phyloP scores from a whole-genome alignment of 2,113 vertebrate species.

The Oryzias woworae region DNA sequence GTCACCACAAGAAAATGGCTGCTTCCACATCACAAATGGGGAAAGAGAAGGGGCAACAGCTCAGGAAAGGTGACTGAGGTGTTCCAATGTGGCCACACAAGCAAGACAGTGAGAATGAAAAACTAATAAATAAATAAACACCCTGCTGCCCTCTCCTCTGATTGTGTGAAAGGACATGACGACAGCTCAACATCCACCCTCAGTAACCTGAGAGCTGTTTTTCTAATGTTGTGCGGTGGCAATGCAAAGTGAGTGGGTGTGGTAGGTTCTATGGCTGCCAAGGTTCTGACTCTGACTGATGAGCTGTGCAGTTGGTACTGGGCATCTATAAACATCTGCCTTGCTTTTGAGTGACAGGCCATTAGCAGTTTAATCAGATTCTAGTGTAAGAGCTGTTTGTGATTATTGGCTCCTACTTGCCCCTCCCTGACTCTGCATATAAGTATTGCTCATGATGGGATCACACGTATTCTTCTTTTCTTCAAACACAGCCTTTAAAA shows the following conservation, averaged over 20 bases:
- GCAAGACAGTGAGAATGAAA: constrained; percentile 52
- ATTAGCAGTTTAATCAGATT: constrained; percentile 77
- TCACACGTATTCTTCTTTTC: constrained; percentile 48
- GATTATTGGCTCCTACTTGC: constrained; percentile 65
- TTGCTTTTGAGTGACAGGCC: constrained; percentile 70
- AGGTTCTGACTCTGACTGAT: constrained; percentile 73
- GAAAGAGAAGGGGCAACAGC: constrained; percentile 44
- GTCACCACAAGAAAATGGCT: constrained; percentile 83
- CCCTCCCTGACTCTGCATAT: constrained; percentile 52
- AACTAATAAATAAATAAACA: constrained; percentile 45
- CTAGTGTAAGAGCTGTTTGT: constrained; percentile 58
- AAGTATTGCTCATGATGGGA: constrained; percentile 60
- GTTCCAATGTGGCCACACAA: constrained; percentile 19
- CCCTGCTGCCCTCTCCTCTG: constrained; percentile 36
- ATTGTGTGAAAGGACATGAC: constrained; percentile 43
- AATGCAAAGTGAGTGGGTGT: constrained; percentile 72
- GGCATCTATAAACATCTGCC: constrained; percentile 72
- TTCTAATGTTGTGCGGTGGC: constrained; percentile 28
- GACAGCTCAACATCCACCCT: constrained; percentile 42
- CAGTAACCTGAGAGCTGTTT: constrained; percentile 41
- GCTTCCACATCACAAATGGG: constrained; percentile 79
- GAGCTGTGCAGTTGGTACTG: constrained; percentile 72
- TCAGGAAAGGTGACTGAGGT: constrained; percentile 33
- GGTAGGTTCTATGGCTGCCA: constrained; percentile 69
- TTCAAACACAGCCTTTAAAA: constrained; percentile 12